Conservation (phyloP, 2,113 vertebrate species). For the Pedionomus torquatus region DNA sequence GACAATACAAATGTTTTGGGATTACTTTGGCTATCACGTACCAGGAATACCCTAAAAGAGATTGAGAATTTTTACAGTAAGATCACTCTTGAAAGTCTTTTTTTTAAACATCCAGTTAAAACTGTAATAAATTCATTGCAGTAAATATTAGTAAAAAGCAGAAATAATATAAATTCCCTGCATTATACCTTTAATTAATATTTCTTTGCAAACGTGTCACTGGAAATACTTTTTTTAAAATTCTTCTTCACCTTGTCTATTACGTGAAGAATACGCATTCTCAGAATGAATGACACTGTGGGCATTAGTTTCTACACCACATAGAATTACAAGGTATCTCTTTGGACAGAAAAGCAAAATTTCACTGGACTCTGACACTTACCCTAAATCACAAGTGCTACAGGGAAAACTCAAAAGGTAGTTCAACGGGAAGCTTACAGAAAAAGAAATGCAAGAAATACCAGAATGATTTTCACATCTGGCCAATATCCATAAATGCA, state of each 20-base stretch:
- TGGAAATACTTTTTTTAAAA: neutral
- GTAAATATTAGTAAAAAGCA: neutral
- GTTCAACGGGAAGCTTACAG: neutral
- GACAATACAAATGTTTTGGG: conserved; percentile 96
- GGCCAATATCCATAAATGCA: neutral
- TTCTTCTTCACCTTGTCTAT: conserved; percentile 27
- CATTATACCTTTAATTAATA: neutral
- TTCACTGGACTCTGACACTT: neutral
- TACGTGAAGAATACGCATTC: conserved; percentile 27
- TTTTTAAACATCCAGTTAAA: neutral
- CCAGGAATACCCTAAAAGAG: conserved; percentile 90
- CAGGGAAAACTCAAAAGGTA: neutral
- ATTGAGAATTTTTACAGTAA: conserved; percentile 44
- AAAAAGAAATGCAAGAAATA: neutral
- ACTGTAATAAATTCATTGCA: neutral
- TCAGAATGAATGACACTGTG: conserved; percentile 20
- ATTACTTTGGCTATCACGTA: conserved; percentile 98
- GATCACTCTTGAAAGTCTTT: neutral
- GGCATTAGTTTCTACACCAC: neutral
- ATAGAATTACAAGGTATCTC: conserved; percentile 11
- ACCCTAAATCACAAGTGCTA: neutral
- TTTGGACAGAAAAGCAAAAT: neutral
- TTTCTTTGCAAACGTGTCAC: conserved; percentile 3
- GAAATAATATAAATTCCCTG: neutral
- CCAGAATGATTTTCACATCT: neutral